Evolutionary conservation across 2,113 vertebrate species (phyloP).

Genomic region (Megaceryle maxima): DNA sequence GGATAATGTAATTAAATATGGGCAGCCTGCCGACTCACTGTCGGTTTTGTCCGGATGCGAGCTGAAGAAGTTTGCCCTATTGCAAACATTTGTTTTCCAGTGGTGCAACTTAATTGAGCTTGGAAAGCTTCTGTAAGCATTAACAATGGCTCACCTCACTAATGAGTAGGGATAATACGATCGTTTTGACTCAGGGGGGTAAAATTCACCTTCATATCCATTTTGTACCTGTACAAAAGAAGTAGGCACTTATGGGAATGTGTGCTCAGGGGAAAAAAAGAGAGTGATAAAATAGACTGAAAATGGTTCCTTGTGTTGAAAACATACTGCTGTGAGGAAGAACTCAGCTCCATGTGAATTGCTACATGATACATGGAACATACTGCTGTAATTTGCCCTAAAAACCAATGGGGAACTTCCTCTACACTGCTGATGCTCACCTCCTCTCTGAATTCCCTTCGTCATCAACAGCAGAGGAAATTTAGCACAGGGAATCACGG

Average conservation of each 20-base stretch:
- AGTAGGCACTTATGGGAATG: neutral
- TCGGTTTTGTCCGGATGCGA: neutral
- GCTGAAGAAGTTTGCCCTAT: slow-evolving; percentile 42
- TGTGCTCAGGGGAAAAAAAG: neutral
- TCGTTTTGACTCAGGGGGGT: neutral
- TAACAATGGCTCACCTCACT: neutral
- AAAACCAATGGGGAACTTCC: neutral
- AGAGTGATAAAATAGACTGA: neutral
- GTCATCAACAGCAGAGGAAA: neutral
- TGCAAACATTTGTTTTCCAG: slow-evolving; percentile 45
- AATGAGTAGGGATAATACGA: neutral
- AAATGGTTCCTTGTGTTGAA: neutral
- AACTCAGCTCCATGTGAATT: neutral
- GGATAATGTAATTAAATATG: neutral
- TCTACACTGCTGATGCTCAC: neutral
- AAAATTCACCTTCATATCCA: neutral
- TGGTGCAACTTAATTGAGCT: slow-evolving; percentile 18
- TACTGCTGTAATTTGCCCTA: neutral
- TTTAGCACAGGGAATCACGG: neutral
- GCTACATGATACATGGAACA: neutral
- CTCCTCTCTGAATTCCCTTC: neutral
- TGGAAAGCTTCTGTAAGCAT: neutral
- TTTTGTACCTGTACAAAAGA: neutral
- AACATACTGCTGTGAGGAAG: neutral
- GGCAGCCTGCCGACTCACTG: neutral